Conservation (phyloP, 2,888 invertebrate species). For the Eilema griseolum region DNA sequence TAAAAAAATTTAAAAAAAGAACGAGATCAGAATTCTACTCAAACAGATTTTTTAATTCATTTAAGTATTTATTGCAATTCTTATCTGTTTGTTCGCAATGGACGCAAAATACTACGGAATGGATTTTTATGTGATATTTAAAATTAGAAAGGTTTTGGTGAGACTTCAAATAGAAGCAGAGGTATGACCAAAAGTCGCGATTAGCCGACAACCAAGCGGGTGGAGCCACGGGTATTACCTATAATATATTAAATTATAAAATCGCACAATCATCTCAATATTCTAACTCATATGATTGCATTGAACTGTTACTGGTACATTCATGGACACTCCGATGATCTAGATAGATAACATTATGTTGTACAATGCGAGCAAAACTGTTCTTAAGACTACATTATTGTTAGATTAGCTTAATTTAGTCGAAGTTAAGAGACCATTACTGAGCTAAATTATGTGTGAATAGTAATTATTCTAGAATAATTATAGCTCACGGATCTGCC, state of each 20-base stretch:
- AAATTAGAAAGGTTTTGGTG: too few species aligned
- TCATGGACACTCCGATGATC: conserved; percentile 9
- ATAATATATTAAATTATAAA: neutral
- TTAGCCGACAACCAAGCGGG: too few species aligned
- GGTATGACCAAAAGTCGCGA: too few species aligned
- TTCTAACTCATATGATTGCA: neutral
- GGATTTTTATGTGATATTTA: too few species aligned
- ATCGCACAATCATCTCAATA: neutral
- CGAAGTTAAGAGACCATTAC: neutral
- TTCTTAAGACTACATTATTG: neutral
- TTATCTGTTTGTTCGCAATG: too few species aligned
- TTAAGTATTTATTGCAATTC: too few species aligned
- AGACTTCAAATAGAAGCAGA: too few species aligned
- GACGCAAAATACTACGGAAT: too few species aligned
- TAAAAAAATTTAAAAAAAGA: too few species aligned
- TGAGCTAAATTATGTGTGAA: neutral
- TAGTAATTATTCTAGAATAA: neutral
- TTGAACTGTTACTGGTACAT: neutral
- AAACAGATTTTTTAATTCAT: too few species aligned
- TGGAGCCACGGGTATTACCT: neutral
- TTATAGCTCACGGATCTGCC: too few species aligned
- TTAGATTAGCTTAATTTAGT: neutral
- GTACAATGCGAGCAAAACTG: neutral
- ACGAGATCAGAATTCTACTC: too few species aligned
- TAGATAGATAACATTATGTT: conserved; percentile 7